Conservation (phyloP, 1,140 invertebrate genomes). For the Protaetia brevitarsis region DNA sequence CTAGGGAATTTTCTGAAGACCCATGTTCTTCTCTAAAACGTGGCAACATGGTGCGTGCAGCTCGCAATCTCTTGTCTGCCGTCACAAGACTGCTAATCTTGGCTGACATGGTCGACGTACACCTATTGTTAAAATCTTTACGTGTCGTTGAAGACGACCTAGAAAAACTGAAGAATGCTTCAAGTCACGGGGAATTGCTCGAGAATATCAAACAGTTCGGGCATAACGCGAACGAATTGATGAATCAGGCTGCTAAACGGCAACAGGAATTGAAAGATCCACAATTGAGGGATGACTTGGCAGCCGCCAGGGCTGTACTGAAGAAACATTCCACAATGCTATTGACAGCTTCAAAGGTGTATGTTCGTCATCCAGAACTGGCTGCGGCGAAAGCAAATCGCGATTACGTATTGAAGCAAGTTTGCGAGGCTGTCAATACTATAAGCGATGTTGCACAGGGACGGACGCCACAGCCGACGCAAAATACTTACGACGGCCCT, state of each 20-base stretch:
- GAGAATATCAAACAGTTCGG: slow-evolving; percentile 88
- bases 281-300: slow-evolving; percentile 89
- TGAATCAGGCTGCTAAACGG: slow-evolving; percentile 88
- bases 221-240: slow-evolving; percentile 82
- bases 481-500: slow-evolving; percentile 84
- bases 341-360: slow-evolving; percentile 95
- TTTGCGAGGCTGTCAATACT: slow-evolving; percentile 92
- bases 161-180: slow-evolving; percentile 86
- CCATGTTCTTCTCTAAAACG: slow-evolving; percentile 92
- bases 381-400: slow-evolving; percentile 94
- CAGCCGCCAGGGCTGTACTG: slow-evolving; percentile 93
- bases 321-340: slow-evolving; percentile 99
- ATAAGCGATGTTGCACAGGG: slow-evolving; percentile 93
- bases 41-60: slow-evolving; percentile 92
- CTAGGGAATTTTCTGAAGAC: slow-evolving; percentile 94
- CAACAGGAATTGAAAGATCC: slow-evolving; percentile 96
- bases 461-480: slow-evolving; percentile 62
- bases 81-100: slow-evolving; percentile 92
- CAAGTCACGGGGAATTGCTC: slow-evolving; percentile 88
- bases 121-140: slow-evolving; percentile 87
- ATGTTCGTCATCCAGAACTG: slow-evolving; percentile 95
- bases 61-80: slow-evolving; percentile 86
- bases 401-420: slow-evolving; percentile 92
- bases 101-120: slow-evolving; percentile 98
- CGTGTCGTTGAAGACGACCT: slow-evolving; percentile 90